phyloP scores from a whole-genome alignment of 2,113 vertebrate species.

The Terrapene triunguis region DNA sequence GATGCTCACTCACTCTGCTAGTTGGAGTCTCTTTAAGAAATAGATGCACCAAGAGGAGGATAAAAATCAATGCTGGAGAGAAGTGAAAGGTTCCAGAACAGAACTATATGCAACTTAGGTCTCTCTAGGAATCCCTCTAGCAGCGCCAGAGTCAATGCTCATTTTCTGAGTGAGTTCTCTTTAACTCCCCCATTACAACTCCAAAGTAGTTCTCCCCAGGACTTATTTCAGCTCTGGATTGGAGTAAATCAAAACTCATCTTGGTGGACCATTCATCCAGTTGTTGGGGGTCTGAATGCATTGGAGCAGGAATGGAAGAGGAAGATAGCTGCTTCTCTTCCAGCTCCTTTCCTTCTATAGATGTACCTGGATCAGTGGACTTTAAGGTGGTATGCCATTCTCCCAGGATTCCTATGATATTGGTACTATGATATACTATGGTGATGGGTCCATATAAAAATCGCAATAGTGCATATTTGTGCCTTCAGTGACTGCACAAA shows the following conservation, averaged over 20 bases:
- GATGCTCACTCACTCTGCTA: neutral
- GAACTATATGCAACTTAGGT: neutral
- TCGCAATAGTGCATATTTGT: neutral
- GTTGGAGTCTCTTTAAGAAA: neutral
- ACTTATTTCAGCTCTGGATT: neutral
- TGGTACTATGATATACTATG: neutral
- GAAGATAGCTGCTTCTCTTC: neutral
- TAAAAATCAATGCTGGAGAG: neutral
- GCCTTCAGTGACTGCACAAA: neutral
- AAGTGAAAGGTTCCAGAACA: neutral
- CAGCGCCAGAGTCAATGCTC: neutral
- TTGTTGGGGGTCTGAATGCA: neutral
- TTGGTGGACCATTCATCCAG: neutral
- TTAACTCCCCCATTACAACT: neutral
- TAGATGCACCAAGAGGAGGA: neutral
- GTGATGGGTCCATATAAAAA: neutral
- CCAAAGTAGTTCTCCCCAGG: neutral
- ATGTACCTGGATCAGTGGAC: neutral
- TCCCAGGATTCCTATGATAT: neutral
- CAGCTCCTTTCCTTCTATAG: neutral
- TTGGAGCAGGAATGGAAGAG: conserved; percentile 5
- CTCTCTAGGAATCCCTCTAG: neutral
- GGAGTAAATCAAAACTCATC: neutral
- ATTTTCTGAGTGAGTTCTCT: neutral
- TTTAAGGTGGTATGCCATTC: neutral